Base-by-base conservation (phyloP, 2,113 vertebrate genomes). In the Chloropsis hardwickii region DNA sequence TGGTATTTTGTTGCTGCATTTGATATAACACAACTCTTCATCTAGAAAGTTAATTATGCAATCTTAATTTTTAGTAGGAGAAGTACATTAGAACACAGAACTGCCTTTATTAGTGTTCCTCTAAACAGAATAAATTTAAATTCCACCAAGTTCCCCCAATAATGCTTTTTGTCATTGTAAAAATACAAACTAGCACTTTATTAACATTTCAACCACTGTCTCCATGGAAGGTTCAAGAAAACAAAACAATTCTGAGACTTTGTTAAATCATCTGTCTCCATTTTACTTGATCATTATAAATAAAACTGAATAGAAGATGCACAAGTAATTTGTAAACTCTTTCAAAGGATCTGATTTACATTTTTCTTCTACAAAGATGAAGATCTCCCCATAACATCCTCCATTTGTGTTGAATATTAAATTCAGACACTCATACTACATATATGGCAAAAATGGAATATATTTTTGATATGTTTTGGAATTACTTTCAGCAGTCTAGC, bases 281-380 rank as follows among this genome's bases (percentile, higher is more conserved):
- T 95, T 96, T 96, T 96, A 96, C 92, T 97, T 96, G 95, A 95
- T 94, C 77, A 83, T 88, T 96, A 94, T 86, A 96, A 92, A 96
- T 80, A 93, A 96, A 97, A 94, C 40, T 64, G 61, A 94, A 90
- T 85, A 90, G 60, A 90, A 95, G 86, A 94, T 81, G 92, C 82
- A 91, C 47, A 94, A 97, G 91, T 92, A 85, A 97, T 96, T 95
- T 97, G 91, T 81, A 93, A 94, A 95, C 57, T 79, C 51, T 94
- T 97, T 96, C 92, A 82, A 86, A 95, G 65, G 80, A 91, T 24
- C 74, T 40, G 78, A 90, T 91, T 95, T 88, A 74, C 73, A 89
- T 73, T 88, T 96, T 88, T 82, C 50, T 77, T 33, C 85, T 66
- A 54, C 67, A 90, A 95, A 92, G 82, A 95, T n/a, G 88, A 95